Conservation (phyloP, 2,888 invertebrate species). For the Tinea trinotella region DNA sequence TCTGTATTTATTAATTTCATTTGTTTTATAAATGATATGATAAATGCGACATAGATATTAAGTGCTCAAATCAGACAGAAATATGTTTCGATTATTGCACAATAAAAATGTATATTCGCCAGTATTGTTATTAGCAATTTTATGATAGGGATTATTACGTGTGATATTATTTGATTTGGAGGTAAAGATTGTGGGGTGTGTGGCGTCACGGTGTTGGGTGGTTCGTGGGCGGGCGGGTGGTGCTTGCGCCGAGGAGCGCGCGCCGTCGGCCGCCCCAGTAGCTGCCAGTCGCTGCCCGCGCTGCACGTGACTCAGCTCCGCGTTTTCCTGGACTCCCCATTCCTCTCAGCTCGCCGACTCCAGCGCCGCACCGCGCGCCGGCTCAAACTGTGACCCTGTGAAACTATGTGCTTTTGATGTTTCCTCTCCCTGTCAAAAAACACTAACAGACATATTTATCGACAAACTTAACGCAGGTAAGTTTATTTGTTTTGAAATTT, state of each 20-base stretch:
- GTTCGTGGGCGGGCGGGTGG: conserved; percentile 33
- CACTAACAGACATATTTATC: not conserved
- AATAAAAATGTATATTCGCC: not conserved
- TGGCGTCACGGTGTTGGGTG: conserved; percentile 39
- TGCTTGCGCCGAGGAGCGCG: conserved; percentile 36
- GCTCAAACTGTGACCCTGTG: conserved; percentile 19
- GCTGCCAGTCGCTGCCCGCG: conserved; percentile 51
- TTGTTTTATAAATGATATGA: too few relatives aligned
- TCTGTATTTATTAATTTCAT: too few relatives aligned
- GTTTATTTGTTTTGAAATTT: conserved; percentile 6
- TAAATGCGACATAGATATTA: too few relatives aligned
- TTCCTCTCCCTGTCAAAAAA: not conserved
- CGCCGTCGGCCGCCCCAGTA: conserved; percentile 38
- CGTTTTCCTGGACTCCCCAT: not conserved
- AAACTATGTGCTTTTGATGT: conserved; percentile 11
- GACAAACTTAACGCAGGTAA: conserved; percentile 8
- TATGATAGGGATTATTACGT: conserved; percentile 30
- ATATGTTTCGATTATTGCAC: too few relatives aligned
- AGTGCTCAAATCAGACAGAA: too few relatives aligned
- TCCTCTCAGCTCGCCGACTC: conserved; percentile 22
- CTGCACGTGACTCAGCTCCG: conserved; percentile 40
- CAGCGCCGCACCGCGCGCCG: conserved; percentile 28
- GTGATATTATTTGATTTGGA: conserved; percentile 41
- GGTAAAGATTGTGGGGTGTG: conserved; percentile 57
- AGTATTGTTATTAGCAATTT: conserved; percentile 21